A percentile compares a stretch with the other conserved stretches of the same genome.
phyloP scores from a whole-genome alignment of 2,113 vertebrate genomes.

The Xyliphius kryptos region DNA sequence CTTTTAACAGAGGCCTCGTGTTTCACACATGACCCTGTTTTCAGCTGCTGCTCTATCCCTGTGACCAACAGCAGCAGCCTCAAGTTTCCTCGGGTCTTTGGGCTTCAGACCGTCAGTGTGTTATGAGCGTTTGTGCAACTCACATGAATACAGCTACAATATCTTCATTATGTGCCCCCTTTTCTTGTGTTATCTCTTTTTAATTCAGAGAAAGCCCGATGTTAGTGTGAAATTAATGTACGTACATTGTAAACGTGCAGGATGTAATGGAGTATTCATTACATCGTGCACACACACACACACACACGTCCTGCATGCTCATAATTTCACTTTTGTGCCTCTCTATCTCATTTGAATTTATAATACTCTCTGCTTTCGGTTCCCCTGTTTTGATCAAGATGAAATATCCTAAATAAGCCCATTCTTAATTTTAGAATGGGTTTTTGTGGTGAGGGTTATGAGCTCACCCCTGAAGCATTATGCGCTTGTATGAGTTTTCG shows the following conservation, averaged over 20 bases:
- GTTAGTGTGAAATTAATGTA: conserved; percentile 16
- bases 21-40: conserved; percentile 62
- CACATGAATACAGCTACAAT: not conserved
- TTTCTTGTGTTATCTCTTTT: conserved; percentile 7
- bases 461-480: conserved; percentile 29
- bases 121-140: conserved; percentile 4
- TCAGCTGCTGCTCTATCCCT: conserved; percentile 36
- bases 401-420: conserved; percentile 24
- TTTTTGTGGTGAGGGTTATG: conserved; percentile 32
- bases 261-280: conserved; percentile 15
- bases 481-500: conserved; percentile 24
- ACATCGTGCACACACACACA: conserved; percentile 7
- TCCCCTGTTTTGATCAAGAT: conserved; percentile 26
- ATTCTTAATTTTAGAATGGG: conserved; percentile 37
- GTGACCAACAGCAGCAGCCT: conserved; percentile 19
- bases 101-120: conserved; percentile 12
- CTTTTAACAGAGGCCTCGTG: conserved; percentile 45
- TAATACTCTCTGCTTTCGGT: conserved; percentile 15
- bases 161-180: conserved; percentile 8
- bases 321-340: conserved; percentile 16
- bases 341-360: conserved; percentile 15
- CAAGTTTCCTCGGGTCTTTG: conserved; percentile 46
- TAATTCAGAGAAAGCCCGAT: no score
- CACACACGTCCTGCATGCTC: conserved; percentile 7
- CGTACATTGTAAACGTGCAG: conserved; percentile 8